Conservation (phyloP, 2,797 vertebrate species). For the Falco biarmicus region DNA sequence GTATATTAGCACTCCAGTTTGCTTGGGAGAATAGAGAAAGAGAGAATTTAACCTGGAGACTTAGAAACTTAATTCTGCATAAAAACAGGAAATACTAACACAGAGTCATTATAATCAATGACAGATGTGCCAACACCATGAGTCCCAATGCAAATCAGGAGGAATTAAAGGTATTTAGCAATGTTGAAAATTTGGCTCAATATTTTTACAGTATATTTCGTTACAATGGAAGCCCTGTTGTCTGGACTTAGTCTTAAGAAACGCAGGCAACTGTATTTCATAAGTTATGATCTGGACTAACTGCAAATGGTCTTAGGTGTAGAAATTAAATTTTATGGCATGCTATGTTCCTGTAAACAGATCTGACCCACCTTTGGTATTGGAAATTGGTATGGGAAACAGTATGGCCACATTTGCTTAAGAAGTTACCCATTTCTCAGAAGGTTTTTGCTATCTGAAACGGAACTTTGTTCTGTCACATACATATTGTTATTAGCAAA, state of each 20-base stretch:
- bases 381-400: not conserved
- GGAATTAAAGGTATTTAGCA: not conserved
- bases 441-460: not conserved
- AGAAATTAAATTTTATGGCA: not conserved
- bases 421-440: not conserved
- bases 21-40: not conserved
- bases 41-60: not conserved
- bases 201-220: not conserved
- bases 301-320: not conserved
- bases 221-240: not conserved
- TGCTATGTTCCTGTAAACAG: not conserved
- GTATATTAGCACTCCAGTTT: not conserved
- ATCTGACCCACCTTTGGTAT: not conserved
- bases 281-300: not conserved
- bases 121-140: not conserved
- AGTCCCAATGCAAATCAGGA: not conserved
- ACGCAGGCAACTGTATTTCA: fast-evolving
- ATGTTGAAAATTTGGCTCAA: not conserved
- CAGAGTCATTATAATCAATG: not conserved
- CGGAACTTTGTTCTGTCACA: not conserved
- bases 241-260: not conserved
- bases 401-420: not conserved
- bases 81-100: not conserved
- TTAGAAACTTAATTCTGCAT: not conserved
- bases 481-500: not conserved